These are phyloP conservation scores for Drepanosiphum platanoidis DNA, from an alignment of 2,888 invertebrate species.

Conservation along the genomic window DNA sequence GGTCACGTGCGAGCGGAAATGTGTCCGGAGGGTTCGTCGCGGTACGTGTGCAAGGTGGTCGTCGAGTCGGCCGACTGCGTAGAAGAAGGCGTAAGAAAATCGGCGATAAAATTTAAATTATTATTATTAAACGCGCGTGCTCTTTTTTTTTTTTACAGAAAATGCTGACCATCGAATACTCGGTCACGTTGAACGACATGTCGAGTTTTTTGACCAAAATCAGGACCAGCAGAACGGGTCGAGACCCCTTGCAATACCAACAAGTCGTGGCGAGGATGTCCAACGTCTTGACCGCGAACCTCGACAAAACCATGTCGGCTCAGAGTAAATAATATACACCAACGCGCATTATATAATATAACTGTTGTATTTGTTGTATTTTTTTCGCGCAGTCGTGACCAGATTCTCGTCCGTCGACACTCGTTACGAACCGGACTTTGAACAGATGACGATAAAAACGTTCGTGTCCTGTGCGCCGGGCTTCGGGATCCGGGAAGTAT, in stretches of 20 bases:
- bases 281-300: neutral
- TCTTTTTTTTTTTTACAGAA: neutral
- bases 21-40: slow-evolving; percentile 11
- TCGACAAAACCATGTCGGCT: slow-evolving; percentile 21
- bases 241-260: slow-evolving; percentile 8
- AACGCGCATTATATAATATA: too few relatives aligned
- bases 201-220: neutral
- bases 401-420: neutral
- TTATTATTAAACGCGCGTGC: neutral
- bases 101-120: neutral
- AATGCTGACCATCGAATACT: slow-evolving; percentile 27
- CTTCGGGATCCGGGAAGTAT: slow-evolving; percentile 37
- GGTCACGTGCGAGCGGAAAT: neutral
- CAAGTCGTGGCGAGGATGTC: slow-evolving; percentile 32
- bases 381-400: slow-evolving; percentile 1
- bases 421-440: neutral
- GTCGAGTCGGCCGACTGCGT: neutral
- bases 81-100: slow-evolving; percentile 13
- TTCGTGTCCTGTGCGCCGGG: slow-evolving; percentile 10
- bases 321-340: neutral
- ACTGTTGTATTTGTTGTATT: neutral
- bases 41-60: slow-evolving; percentile 8
- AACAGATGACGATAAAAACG: neutral
- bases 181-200: slow-evolving; percentile 21
- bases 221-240: slow-evolving; percentile 11